Base-by-base conservation (phyloP, 2,113 vertebrate genomes). In the Seriola dumerili region DNA sequence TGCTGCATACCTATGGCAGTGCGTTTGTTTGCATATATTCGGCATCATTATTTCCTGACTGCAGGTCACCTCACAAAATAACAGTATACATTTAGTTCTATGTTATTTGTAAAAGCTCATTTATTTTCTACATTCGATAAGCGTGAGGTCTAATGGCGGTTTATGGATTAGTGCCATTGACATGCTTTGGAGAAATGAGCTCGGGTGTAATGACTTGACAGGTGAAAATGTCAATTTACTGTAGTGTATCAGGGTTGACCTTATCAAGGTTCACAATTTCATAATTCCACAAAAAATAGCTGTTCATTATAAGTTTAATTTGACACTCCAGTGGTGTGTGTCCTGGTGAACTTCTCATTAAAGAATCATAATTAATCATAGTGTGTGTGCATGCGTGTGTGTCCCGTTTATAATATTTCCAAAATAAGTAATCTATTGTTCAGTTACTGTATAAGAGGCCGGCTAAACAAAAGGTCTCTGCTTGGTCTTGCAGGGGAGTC, bases 251-350 rank as follows among this genome's bases (percentile, higher is more conserved):
- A 52, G 50, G 29, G 58, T 34, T 87, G 81, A 89, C 88, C 89
- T 92, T 87, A 89, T 91, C 78, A 32, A 79, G 63, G 72, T 84
- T 75, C 74, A 76, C 66, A 58, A 85, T 90, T 76, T 86, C 69
- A 84, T 76, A 73, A 84, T 90, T 91, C 84, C 57, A 72, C 75
- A 59, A 83, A 48, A 91, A 92, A 84, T 87, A 68, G 78, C 81
- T 80, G 85, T 91, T 91, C 83, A 92, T 92, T 84, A 85, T 78
- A 83, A 74, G 67, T 90, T 91, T 90, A 89, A 93, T 94, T 93
- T 92, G 86, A 91, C 90, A 93, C 89, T 92, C 90, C 88, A 93
- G 66, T 91, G 89, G 91, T 72, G 83, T 90, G 90, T 82, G 88
- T 89, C 88, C 77, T 84, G 69, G 64, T 86, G 84, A 88, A 89